phyloP scores from a whole-genome alignment of 2,888 invertebrate species.

The Apotomis turbidana region DNA sequence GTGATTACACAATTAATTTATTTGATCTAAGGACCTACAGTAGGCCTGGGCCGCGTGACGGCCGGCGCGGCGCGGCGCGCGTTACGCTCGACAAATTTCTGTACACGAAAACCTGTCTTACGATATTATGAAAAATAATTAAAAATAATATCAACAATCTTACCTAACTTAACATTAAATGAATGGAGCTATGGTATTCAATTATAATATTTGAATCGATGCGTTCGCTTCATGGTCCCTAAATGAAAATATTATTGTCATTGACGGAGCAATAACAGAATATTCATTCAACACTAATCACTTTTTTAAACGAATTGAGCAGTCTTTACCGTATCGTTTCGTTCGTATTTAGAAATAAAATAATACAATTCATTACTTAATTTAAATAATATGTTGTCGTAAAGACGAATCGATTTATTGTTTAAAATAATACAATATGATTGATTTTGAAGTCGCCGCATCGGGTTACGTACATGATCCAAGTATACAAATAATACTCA shows the following conservation, averaged over 20 bases:
- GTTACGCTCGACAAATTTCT: slow-evolving; percentile 25
- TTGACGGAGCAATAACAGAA: slow-evolving; percentile 8
- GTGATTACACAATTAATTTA: slow-evolving; percentile 60
- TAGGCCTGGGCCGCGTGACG: slow-evolving; percentile 25
- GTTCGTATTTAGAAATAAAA: slow-evolving; percentile 17
- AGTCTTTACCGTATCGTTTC: slow-evolving; percentile 26
- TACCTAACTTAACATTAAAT: slow-evolving; percentile 32
- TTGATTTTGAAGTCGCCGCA: slow-evolving; percentile 16
- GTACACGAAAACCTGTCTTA: slow-evolving; percentile 37
- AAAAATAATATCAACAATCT: slow-evolving; percentile 43
- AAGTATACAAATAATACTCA: slow-evolving; percentile 40
- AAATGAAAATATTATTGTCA: slow-evolving; percentile 16
- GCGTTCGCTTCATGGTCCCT: slow-evolving; percentile 8
- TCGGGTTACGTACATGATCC: slow-evolving; percentile 29
- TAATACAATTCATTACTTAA: slow-evolving; percentile 17
- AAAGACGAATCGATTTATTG: neutral
- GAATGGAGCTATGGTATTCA: slow-evolving; percentile 35
- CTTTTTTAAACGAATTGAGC: slow-evolving; percentile 32
- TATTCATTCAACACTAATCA: slow-evolving; percentile 5
- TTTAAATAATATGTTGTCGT: slow-evolving; percentile 9
- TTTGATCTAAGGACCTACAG: slow-evolving; percentile 74
- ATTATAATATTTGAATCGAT: slow-evolving; percentile 32
- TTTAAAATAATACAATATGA: slow-evolving; percentile 29
- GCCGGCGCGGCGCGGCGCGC: slow-evolving; percentile 1
- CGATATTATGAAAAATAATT: slow-evolving; percentile 38